Percentiles rank a stretch among this genome's conserved stretches.
Evolutionary conservation across 1,140 invertebrate species (phyloP).

Genomic region (Hetaerina americana): DNA sequence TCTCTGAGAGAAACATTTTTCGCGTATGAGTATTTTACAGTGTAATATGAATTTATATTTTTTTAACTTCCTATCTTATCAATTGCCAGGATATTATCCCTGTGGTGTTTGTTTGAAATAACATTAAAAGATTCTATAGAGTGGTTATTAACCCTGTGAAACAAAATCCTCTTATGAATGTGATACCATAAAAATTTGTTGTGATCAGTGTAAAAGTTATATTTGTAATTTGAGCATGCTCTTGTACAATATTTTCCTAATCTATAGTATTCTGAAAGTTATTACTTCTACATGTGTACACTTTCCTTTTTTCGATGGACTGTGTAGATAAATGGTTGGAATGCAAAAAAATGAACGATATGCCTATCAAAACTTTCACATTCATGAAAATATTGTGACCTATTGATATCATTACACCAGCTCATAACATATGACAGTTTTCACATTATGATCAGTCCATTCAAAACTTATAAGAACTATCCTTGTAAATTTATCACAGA

Average conservation of each 20-base stretch:
- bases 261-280: background rate
- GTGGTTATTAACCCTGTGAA: background rate
- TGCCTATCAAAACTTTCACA: background rate
- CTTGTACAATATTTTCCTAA: background rate
- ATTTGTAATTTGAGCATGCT: background rate
- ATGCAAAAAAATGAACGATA: conserved; percentile 1
- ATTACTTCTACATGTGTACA: background rate
- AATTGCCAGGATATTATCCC: background rate
- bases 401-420: background rate
- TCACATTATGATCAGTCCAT: background rate
- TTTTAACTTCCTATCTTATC: background rate
- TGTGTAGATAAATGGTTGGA: background rate
- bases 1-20: background rate
- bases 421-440: background rate
- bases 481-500: conserved; percentile 11
- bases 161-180: background rate
- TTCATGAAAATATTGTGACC: background rate
- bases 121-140: background rate
- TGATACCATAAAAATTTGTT: background rate
- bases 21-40: background rate
- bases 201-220: background rate
- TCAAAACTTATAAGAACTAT: conserved; percentile 3
- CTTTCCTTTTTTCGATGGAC: background rate
- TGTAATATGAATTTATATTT: background rate
- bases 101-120: background rate